These are phyloP conservation scores for Melanostoma scalare DNA, from an alignment of 2,888 invertebrate genomes.

Conservation along the genomic window DNA sequence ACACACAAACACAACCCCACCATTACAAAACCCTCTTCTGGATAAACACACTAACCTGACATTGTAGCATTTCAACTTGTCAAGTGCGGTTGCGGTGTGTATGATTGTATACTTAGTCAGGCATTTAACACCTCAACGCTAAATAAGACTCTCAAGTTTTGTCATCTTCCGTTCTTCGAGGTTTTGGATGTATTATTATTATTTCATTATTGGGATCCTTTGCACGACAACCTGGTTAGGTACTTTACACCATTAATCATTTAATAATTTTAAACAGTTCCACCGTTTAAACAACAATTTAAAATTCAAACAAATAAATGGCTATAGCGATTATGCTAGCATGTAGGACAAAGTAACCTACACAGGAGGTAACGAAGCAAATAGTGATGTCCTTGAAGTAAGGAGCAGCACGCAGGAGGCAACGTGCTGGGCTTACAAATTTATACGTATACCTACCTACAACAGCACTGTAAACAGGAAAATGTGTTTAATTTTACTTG, in stretches of 20 bases:
- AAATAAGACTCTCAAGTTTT: conserved; percentile 57
- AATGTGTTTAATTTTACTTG: conserved; percentile 43
- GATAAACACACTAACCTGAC: conserved; percentile 58
- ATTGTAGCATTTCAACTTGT: conserved; percentile 66
- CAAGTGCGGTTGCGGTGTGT: conserved; percentile 63
- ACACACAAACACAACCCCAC: not conserved
- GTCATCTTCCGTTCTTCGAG: conserved; percentile 19
- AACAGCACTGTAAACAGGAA: conserved; percentile 20
- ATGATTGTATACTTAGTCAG: conserved; percentile 72
- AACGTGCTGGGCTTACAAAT: conserved; percentile 22
- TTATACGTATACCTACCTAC: not conserved
- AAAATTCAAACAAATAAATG: conserved; percentile 28
- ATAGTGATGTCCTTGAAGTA: conserved; percentile 28
- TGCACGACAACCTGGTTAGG: not conserved
- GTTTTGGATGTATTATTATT: conserved; percentile 30
- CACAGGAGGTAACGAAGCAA: not conserved
- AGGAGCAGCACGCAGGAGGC: not conserved
- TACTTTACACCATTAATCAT: conserved; percentile 5
- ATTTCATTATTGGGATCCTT: conserved; percentile 40
- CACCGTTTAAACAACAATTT: conserved; percentile 34
- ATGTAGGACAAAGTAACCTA: not conserved
- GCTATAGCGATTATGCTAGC: not conserved
- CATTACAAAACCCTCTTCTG: conserved; percentile 49
- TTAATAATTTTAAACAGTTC: conserved; percentile 28
- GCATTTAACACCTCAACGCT: conserved; percentile 74